These are phyloP conservation scores for Zaprionus lineosus DNA, from an alignment of 2,888 invertebrate genomes.

Conservation along the genomic window DNA sequence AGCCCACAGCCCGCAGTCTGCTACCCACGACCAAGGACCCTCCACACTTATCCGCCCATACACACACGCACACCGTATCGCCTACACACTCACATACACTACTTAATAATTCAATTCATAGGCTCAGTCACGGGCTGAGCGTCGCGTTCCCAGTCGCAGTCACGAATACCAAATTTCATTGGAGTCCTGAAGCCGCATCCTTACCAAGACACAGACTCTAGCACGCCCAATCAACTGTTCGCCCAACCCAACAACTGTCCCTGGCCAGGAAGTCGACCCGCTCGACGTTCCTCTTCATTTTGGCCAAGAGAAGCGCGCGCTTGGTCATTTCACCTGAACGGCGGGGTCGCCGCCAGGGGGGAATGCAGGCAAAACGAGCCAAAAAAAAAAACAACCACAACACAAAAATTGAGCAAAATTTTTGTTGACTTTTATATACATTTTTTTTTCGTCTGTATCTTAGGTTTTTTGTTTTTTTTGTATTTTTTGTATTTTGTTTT, in stretches of 20 bases:
- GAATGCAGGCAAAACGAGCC: slow-evolving; percentile 33
- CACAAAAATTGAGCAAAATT: slow-evolving; percentile 50
- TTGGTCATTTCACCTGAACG: slow-evolving; percentile 38
- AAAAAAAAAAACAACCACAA: slow-evolving; percentile 22
- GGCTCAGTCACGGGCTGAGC: slow-evolving; percentile 67
- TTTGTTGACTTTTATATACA: slow-evolving; percentile 55
- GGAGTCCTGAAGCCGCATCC: slow-evolving; percentile 23
- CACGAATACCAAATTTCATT: slow-evolving; percentile 52
- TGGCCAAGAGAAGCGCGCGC: neutral
- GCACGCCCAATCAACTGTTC: neutral
- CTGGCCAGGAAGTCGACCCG: slow-evolving; percentile 24
- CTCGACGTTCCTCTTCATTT: neutral
- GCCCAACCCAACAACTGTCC: slow-evolving; percentile 5
- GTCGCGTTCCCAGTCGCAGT: slow-evolving; percentile 46
- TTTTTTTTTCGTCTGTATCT: slow-evolving; percentile 12
- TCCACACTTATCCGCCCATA: neutral
- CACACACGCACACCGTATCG: neutral
- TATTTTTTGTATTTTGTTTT: slow-evolving; percentile 1
- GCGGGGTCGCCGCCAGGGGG: slow-evolving; percentile 5
- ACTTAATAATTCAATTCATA: slow-evolving; percentile 79
- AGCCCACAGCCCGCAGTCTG: too few species aligned
- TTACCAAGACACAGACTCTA: slow-evolving; percentile 20
- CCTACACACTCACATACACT: slow-evolving; percentile 35
- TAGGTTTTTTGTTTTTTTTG: neutral
- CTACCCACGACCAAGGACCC: too few species aligned